Base-by-base conservation (phyloP, 2,888 invertebrate genomes). In the Agonopterix subpropinquella region DNA sequence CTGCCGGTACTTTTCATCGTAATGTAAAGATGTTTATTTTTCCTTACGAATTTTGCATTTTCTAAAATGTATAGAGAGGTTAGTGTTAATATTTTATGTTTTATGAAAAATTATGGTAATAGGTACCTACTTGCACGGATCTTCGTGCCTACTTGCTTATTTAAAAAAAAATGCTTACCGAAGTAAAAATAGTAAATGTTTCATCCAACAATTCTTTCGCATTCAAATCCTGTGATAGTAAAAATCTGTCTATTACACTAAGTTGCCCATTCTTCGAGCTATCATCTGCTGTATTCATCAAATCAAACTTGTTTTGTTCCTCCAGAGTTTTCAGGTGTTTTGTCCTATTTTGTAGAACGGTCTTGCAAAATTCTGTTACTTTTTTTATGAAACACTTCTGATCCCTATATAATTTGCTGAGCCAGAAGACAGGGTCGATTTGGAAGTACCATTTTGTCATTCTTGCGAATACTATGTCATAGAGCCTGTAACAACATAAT, bases 391-490 rank as follows among this genome's bases (percentile, higher is more conserved):
- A 76, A 0, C 52, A 45, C 41, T 68, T 72, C 11, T 66, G 61
- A 0, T 11, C 2, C 35, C 47, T 47, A 39, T 69, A 55, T 4
- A 56, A 57, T 0, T 55, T 53, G 0, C 72, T 68, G 28, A 79
- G 11, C 73, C 78, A 70, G 54, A 71, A 86, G 0, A 80, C 46
- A 0, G 78, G 80, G 9, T 78, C 68, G 9, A 84, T 73, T 61
- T 86, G 85, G 1, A 80, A 63, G 48, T 80, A 82, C 85, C 85
- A 86, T 55, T 70, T 77, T 0, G 79, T 80, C 83, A 86, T 86
- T 53, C 84, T 70, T 9, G 70, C 57, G 54, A 83, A 85, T 0
- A 74, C 52, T 39, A 71, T 51, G 3, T 75, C 64, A 59, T 85
- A 86, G 0, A 72, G 7, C 4, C 86, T 86, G 70, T 2, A 67